Evolutionary conservation across 2,113 vertebrate genomes (phyloP).

Genomic region (Craseonycteris thonglongyai): DNA sequence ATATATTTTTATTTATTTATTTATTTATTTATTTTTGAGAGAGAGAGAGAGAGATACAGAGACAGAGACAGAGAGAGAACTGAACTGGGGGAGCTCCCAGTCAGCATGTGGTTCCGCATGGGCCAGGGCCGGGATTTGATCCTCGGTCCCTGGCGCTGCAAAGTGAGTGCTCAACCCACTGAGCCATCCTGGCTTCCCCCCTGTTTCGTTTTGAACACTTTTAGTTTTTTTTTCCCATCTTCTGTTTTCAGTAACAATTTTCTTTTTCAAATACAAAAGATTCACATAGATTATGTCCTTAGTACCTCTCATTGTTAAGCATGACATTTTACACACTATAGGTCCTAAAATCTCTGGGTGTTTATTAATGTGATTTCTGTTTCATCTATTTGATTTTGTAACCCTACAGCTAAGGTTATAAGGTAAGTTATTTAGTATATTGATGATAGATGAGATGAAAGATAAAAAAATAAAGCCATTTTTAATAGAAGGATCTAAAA

Average conservation of each 20-base stretch:
- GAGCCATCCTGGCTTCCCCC: no score
- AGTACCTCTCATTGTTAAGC: neutral
- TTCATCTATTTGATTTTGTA: conserved; percentile 14
- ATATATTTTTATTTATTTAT: no score
- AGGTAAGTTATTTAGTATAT: neutral
- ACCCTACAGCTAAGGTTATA: neutral
- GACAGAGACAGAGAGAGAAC: no score
- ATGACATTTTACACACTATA: neutral
- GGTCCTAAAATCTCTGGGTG: neutral
- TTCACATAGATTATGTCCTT: neutral
- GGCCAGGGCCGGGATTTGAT: no score
- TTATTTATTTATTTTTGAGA: no score
- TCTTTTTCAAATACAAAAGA: neutral
- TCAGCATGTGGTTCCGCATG: no score
- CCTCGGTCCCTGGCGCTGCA: no score
- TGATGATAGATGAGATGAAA: neutral
- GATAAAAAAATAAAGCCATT: conserved; percentile 6
- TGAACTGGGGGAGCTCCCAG: no score
- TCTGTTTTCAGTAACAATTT: neutral
- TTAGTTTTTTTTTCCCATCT: neutral
- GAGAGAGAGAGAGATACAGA: no score
- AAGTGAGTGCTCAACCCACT: no score
- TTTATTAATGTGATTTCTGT: neutral
- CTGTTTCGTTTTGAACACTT: neutral
- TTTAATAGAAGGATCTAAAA: neutral